Conservation (phyloP, 2,113 vertebrate genomes). For the Ciconia stormi region DNA sequence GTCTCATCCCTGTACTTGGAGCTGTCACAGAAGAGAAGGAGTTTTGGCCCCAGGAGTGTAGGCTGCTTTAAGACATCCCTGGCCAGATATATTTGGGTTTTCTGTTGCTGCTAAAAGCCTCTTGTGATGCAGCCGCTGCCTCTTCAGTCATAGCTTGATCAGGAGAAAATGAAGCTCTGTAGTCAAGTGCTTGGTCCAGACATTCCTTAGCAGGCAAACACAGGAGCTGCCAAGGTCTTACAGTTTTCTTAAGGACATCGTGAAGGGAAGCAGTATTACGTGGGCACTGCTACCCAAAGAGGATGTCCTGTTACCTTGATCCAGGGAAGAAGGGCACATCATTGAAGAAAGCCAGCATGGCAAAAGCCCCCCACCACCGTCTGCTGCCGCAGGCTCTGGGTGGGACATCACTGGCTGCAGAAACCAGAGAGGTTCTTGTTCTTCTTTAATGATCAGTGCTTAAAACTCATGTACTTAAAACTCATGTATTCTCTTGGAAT, state of each 20-base stretch:
- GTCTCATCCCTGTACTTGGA: neutral
- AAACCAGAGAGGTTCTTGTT: neutral
- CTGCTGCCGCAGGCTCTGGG: neutral
- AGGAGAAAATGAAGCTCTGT: neutral
- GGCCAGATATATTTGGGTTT: neutral
- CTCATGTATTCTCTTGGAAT: neutral
- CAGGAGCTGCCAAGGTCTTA: neutral
- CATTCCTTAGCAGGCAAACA: neutral
- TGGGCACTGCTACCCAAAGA: neutral
- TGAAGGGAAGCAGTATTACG: neutral
- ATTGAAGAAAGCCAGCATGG: neutral
- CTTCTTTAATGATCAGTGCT: neutral
- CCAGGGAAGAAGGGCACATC: neutral
- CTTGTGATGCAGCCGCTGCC: neutral
- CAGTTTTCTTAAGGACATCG: neutral
- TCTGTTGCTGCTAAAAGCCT: neutral
- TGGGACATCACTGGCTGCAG: neutral
- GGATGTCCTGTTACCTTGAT: neutral
- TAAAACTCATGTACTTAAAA: neutral
- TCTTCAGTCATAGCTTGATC: neutral
- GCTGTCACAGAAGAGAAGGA: neutral
- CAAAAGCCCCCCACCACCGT: rapidly evolving
- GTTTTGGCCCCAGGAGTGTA: neutral
- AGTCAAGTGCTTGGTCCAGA: neutral
- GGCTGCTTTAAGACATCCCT: neutral